Conservation (phyloP, 1,140 invertebrate species). For the Nixonia krombeini region DNA sequence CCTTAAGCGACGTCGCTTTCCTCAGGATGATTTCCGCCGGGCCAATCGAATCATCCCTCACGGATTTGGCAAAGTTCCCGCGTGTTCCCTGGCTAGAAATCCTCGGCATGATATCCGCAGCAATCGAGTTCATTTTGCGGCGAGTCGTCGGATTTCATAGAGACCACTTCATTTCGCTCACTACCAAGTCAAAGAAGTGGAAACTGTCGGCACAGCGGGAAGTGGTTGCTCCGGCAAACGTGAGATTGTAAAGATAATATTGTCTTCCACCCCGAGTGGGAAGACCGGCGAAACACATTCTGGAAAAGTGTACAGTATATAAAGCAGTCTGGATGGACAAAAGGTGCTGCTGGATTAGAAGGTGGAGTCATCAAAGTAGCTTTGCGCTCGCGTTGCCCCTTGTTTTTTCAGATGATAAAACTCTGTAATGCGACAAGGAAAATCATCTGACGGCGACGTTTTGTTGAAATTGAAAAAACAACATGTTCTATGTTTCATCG, state of each 20-base stretch:
- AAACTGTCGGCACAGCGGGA: conserved; percentile 6
- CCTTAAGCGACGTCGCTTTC: not conserved
- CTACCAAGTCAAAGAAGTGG: conserved; percentile 8
- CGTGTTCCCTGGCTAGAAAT: not conserved
- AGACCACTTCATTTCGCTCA: conserved; percentile 9
- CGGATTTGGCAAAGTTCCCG: too few species aligned
- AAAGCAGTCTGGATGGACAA: not conserved
- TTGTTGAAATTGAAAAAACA: too few species aligned
- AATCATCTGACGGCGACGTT: too few species aligned
- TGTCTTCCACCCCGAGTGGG: conserved; percentile 29
- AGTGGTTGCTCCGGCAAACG: not conserved
- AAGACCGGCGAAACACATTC: conserved; percentile 3
- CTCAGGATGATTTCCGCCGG: not conserved
- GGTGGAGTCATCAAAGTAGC: not conserved
- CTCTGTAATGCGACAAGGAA: too few species aligned
- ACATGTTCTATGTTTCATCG: too few species aligned
- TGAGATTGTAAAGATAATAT: conserved; percentile 41
- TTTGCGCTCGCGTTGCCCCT: not conserved
- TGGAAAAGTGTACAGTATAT: conserved; percentile 1
- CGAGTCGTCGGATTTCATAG: not conserved
- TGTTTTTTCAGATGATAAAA: not conserved
- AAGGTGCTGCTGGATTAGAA: not conserved
- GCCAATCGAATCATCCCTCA: not conserved
- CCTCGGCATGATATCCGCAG: not conserved
- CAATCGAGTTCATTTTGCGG: not conserved